A percentile compares a stretch with the other conserved stretches of the same genome.
Evolutionary conservation across 2,888 invertebrate species (phyloP).

Genomic region (Gnatocerus cornutus): DNA sequence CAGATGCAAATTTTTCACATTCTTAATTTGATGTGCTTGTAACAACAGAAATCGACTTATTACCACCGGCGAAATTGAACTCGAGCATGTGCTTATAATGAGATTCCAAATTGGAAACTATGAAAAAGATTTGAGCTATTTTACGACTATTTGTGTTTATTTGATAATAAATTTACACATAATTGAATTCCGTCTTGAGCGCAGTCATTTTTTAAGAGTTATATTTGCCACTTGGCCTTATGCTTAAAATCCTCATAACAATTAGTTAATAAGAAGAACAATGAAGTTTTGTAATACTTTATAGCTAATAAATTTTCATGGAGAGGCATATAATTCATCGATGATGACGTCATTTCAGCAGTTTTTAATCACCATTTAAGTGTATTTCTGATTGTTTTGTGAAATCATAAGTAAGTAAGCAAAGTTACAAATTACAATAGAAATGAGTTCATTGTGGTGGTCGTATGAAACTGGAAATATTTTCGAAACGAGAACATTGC

Average conservation of each 20-base stretch:
- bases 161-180: not conserved
- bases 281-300: slow-evolving; percentile 5
- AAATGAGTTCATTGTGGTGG: no score
- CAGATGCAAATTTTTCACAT: slow-evolving; percentile 15
- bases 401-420: no score
- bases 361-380: no score
- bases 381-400: no score
- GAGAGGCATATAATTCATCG: not conserved
- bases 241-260: not conserved
- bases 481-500: not conserved
- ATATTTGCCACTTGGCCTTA: not conserved
- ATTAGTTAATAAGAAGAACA: slow-evolving; percentile 9
- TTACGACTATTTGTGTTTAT: not conserved
- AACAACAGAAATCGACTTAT: not conserved
- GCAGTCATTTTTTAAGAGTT: slow-evolving; percentile 6
- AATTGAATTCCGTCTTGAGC: not conserved
- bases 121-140: no score
- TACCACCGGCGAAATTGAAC: not conserved
- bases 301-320: slow-evolving; percentile 12
- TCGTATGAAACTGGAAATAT: not conserved
- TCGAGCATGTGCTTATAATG: no score
- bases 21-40: slow-evolving; percentile 2
- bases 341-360: slow-evolving; percentile 4
- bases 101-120: no score
- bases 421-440: no score